A percentile compares a stretch with the other conserved stretches of the same genome.
phyloP scores from a whole-genome alignment of 2,888 invertebrate species.

The Holacanthella duospinosa region DNA sequence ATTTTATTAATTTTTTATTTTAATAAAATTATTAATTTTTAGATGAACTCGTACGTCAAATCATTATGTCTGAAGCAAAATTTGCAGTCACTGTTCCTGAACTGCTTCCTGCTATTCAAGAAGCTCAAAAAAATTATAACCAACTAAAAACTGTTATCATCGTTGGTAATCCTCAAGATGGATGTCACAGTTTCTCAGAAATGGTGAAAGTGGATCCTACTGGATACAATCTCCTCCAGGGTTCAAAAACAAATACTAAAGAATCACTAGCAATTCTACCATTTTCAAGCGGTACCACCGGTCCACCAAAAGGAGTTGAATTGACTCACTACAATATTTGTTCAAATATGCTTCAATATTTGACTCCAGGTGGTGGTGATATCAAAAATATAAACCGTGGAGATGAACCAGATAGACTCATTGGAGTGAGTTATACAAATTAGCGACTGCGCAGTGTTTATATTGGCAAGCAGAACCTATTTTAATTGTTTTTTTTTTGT shows the following conservation, averaged over 20 bases:
- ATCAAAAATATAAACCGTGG: not conserved
- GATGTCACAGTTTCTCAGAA: slow-evolving; percentile 14
- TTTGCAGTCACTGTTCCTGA: slow-evolving; percentile 1
- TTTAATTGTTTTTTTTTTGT: not conserved
- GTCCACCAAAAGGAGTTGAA: slow-evolving; percentile 8
- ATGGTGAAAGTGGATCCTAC: slow-evolving; percentile 27
- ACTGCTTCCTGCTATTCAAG: slow-evolving; percentile 3
- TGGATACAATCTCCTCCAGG: not conserved
- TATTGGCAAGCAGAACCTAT: too few relatives aligned
- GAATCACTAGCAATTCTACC: not conserved
- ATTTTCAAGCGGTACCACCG: slow-evolving; percentile 11
- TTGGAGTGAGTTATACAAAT: not conserved
- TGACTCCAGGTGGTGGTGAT: not conserved
- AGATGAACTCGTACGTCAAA: slow-evolving; percentile 11
- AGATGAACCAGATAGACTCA: not conserved
- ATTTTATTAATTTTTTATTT: not conserved
- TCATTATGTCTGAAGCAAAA: slow-evolving; percentile 3
- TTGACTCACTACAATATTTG: slow-evolving; percentile 9
- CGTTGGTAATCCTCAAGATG: slow-evolving; percentile 25
- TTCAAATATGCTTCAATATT: slow-evolving; percentile 1
- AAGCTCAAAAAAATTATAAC: slow-evolving; percentile 15
- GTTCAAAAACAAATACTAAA: slow-evolving; percentile 1
- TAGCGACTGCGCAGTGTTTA: not conserved
- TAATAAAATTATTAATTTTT: not conserved
- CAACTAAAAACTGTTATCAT: slow-evolving; percentile 21